These are phyloP conservation scores for Drosophila simulans DNA, from an alignment of 1,140 invertebrate species.

Conservation along the genomic window DNA sequence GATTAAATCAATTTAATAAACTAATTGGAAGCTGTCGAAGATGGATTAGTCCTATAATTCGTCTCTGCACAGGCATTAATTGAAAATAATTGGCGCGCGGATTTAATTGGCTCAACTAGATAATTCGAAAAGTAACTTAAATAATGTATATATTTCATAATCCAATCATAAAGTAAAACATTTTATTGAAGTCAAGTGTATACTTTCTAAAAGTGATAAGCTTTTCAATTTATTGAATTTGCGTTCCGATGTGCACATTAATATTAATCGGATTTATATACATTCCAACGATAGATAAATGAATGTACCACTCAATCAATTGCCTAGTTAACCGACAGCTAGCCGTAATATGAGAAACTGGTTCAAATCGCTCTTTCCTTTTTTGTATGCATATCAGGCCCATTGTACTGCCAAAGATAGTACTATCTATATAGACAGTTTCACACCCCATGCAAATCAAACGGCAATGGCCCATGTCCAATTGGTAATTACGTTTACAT, in stretches of 20 bases:
- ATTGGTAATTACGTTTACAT: conserved; percentile 65
- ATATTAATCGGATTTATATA: conserved; percentile 20
- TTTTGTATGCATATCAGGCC: conserved; percentile 22
- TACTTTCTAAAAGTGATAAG: background rate
- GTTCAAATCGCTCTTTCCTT: conserved; percentile 11
- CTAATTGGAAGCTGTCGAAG: conserved; percentile 11
- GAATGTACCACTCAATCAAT: conserved; percentile 11
- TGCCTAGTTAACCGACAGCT: conserved; percentile 3
- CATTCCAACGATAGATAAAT: background rate
- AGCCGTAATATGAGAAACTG: conserved; percentile 20
- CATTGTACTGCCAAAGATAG: conserved; percentile 20
- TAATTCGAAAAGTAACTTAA: background rate
- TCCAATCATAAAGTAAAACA: too few relatives aligned
- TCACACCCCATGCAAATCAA: conserved; percentile 55
- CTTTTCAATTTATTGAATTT: conserved; percentile 4
- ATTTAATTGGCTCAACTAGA: background rate
- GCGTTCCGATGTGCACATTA: background rate
- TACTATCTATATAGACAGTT: conserved; percentile 6
- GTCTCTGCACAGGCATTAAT: background rate
- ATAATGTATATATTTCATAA: too few relatives aligned
- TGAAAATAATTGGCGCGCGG: background rate
- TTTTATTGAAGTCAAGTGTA: background rate
- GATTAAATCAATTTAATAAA: conserved; percentile 36
- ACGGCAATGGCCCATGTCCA: conserved; percentile 59
- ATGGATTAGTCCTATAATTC: background rate